phyloP scores from a whole-genome alignment of 1,140 invertebrate species.

The Orchesella cincta region DNA sequence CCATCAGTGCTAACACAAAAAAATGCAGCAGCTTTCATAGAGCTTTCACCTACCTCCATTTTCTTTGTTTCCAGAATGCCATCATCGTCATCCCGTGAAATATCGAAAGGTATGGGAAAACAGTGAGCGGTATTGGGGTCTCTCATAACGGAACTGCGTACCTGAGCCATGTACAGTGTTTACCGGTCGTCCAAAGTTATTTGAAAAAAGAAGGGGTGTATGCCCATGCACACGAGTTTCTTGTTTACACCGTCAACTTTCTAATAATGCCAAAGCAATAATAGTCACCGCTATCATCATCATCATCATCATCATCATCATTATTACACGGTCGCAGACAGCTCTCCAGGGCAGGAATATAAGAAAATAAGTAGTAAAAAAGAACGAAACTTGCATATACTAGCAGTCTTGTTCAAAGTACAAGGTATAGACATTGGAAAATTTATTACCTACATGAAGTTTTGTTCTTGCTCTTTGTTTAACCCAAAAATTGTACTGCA shows the following conservation, averaged over 20 bases:
- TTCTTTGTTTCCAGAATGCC: background rate
- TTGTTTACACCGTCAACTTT: constrained; percentile 4
- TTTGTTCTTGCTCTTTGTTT: background rate
- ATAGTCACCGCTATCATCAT: background rate
- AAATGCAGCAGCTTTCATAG: background rate
- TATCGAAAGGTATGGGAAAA: background rate
- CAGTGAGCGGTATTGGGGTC: too few relatives aligned
- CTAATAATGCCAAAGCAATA: constrained; percentile 18
- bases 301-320: background rate
- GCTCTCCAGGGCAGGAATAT: too few relatives aligned
- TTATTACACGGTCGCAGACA: too few relatives aligned
- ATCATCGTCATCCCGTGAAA: background rate
- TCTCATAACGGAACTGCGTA: too few relatives aligned
- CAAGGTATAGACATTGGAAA: background rate
- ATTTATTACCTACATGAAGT: background rate
- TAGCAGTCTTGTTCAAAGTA: too few relatives aligned
- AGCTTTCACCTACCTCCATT: constrained; percentile 8
- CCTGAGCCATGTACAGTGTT: too few relatives aligned
- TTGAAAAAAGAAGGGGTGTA: background rate
- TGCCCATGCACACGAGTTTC: background rate
- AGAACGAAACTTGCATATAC: too few relatives aligned
- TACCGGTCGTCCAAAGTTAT: background rate
- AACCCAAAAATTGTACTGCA: too few relatives aligned
- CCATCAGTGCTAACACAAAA: background rate
- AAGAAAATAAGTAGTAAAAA: too few relatives aligned